Percentiles rank a stretch among this genome's conserved stretches.
Evolutionary conservation across 2,797 vertebrate genomes (phyloP).

Genomic region (Forpus xanthops): DNA sequence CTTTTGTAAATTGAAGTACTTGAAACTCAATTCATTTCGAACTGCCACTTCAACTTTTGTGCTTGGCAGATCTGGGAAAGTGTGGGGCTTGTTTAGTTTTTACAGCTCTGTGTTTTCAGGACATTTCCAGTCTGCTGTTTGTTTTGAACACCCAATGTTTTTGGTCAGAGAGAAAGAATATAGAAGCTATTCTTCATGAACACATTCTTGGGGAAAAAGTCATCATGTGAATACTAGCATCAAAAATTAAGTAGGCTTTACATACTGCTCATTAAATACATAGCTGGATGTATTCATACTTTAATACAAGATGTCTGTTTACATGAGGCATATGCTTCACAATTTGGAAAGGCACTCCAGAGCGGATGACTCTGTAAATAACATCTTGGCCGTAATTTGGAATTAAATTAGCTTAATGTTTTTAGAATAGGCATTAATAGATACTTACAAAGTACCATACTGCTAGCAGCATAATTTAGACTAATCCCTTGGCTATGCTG

Average conservation of each 20-base stretch:
- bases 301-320: neutral
- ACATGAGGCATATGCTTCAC: constrained; percentile 18
- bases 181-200: neutral
- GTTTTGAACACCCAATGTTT: neutral
- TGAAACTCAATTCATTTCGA: neutral
- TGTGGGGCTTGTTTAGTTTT: neutral
- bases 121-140: neutral
- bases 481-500: neutral
- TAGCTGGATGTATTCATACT: neutral
- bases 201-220: neutral
- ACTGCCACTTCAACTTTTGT: neutral
- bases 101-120: neutral
- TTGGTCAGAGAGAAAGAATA: neutral
- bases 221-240: neutral
- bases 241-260: constrained; percentile 8
- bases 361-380: constrained; percentile 45
- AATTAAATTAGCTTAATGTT: constrained; percentile 35
- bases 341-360: constrained; percentile 13
- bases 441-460: neutral
- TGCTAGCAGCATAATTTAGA: neutral
- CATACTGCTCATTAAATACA: neutral
- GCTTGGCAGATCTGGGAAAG: neutral
- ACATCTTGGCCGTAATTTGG: neutral
- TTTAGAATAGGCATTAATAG: constrained; percentile 39
- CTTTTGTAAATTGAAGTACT: neutral